Conservation (phyloP, 2,797 vertebrate genomes). For the Kryptopterus vitreolus region DNA sequence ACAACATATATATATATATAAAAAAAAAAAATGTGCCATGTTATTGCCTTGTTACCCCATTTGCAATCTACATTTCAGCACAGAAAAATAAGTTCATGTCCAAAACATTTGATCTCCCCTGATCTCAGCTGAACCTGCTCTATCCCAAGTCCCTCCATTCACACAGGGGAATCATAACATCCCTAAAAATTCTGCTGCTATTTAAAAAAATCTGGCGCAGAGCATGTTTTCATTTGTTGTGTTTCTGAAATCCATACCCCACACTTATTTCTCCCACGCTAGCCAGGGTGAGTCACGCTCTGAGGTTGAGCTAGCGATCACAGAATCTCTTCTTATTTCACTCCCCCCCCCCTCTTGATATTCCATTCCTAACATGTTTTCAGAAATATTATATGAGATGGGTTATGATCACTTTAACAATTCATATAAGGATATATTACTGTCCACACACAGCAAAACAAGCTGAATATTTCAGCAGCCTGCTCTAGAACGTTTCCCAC, state of each 20-base stretch:
- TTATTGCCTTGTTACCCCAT: neutral
- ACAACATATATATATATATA: too few relatives aligned
- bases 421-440: slow-evolving; percentile 12
- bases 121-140: neutral
- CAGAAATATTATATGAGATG: slow-evolving; percentile 27
- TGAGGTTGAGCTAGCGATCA: slow-evolving; percentile 25
- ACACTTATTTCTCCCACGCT: slow-evolving; percentile 47
- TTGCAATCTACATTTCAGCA: neutral
- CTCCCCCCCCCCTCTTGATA: slow-evolving; percentile 29
- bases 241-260: slow-evolving; percentile 43
- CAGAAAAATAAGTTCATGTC: neutral
- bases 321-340: slow-evolving; percentile 30
- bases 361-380: slow-evolving; percentile 27
- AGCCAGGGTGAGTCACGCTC: slow-evolving; percentile 47
- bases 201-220: slow-evolving; percentile 27
- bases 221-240: slow-evolving; percentile 45
- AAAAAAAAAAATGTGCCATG: neutral
- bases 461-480: neutral
- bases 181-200: slow-evolving; percentile 23
- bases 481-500: neutral
- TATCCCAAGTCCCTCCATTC: neutral
- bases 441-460: slow-evolving; percentile 9
- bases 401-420: slow-evolving; percentile 1
- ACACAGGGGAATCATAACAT: slow-evolving; percentile 23
- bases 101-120: neutral